Evolutionary conservation across 1,140 invertebrate genomes (phyloP), one percentile per base, ranked within the genome.

Genomic region (Dreissena polymorpha): DNA sequence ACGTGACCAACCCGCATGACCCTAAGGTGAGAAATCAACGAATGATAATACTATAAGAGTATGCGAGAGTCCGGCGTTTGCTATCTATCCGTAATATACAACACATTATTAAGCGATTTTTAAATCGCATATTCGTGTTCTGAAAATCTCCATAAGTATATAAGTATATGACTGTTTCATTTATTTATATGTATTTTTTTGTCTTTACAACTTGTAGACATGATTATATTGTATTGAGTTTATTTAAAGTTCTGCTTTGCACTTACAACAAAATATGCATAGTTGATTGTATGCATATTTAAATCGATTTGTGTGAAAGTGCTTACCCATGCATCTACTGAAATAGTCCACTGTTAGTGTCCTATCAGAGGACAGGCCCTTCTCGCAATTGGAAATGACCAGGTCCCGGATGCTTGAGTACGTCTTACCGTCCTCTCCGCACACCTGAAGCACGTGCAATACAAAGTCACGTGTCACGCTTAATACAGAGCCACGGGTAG

Each of bases 291-390:
- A 39, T 39, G 39, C 39, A n/a, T 39, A 39, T 39, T 8, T 2
- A 39, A 5, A 39, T 39, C 39, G 8, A 39, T 8, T 39, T 39
- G 8, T n/a, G 39, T 39, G 39, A 39, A 2, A 39, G 39, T 39
- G 39, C 53, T n/a, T 63, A 80, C 77, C 55, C 69, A 55, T 71
- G 65, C 77, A 80, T 57, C 16, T 49, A 29, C 53, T 29, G 18
- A 10, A 60, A 65, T 80, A 80, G 68, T 80, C 68, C 8, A 80
- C 53, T 12, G 10, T 57, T 0, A 80, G n/a, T 2, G 18, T 23
- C 1, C 14, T 18, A 29, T 14, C 51, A 10, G 70, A 49, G 1
- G 25, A 27, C 16, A 29, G 49, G 5, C 51, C 68, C 13, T 57
- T 39, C 65, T 71, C 25, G 49, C 77, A 80, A 12, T 25, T 80